Base-by-base conservation (phyloP, 2,113 vertebrate genomes). In the Leucosticte australis region DNA sequence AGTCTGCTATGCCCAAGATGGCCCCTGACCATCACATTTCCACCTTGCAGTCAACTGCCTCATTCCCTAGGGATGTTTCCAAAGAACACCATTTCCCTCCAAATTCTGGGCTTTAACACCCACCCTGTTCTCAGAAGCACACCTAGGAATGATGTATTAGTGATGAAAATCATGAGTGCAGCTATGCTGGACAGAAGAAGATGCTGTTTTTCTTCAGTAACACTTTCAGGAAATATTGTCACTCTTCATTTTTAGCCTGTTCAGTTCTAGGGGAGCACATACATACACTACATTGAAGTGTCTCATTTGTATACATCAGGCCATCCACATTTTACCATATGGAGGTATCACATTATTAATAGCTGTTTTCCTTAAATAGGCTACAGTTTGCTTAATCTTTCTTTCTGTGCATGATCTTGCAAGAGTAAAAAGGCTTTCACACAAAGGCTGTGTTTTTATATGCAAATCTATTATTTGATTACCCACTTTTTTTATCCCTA, bases 401-500 rank as follows among this genome's bases (percentile, higher is more conserved):
- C 74, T 89, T 94, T 91, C 83, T 83, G 55, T 74, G 49, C 35
- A 70, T 95, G 90, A 95, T 97, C 68, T 83, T 87, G 55, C 83
- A 90, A 84, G 75, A 64, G 56, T 85, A 79, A 95, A 90, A 91
- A 87, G 86, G 50, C 75, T 94, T 97, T 95, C 79, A 79, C 82
- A 92, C 79, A 83, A 96, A 85, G 80, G 47, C 87, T 88, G 65
- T 89, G 91, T 88, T 98, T 98, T 97, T 96, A 97, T 97, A 97
- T 97, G 97, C 96, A 98, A 97, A 97, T 97, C 94, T 95, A 97
- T 97, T 96, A 97, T 96, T 97, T 97, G 96, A 97, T 98, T 97
- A 95, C 87, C 94, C 81, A 77, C 42, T 39, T 96, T 97, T 97
- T 97, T 96, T 71, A 76, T 97, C 96, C 89, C 89, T 96, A 91